A percentile compares a stretch with the other conserved stretches of the same genome.
Conservation (phyloP, 2,888 invertebrate species). For the Anodontia alba region DNA sequence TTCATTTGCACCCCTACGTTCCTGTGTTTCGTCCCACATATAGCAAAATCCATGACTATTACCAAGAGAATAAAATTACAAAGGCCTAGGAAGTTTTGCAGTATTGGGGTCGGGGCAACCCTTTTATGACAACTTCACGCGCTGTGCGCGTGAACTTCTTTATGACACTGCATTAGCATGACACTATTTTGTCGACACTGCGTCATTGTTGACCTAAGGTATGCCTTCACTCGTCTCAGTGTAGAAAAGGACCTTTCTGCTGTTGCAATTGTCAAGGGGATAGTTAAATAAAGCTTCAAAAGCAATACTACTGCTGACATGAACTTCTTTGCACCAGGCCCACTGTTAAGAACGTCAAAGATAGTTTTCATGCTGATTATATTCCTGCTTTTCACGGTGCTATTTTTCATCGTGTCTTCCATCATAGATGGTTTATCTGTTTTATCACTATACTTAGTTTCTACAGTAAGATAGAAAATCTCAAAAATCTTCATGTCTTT, state of each 20-base stretch:
- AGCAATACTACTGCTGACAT: slow-evolving; percentile 19
- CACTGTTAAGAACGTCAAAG: slow-evolving; percentile 9
- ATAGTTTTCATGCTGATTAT: slow-evolving; percentile 29
- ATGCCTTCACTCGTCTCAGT: slow-evolving; percentile 35
- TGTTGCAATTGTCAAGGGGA: slow-evolving; percentile 30
- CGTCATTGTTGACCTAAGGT: slow-evolving; percentile 35
- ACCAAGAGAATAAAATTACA: slow-evolving; percentile 22
- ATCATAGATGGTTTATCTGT: slow-evolving; percentile 31
- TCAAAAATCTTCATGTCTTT: slow-evolving; percentile 36
- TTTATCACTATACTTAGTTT: slow-evolving; percentile 1
- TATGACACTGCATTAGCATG: slow-evolving; percentile 18
- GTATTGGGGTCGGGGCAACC: too few relatives aligned
- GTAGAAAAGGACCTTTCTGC: slow-evolving; percentile 21
- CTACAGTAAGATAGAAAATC: slow-evolving; percentile 16
- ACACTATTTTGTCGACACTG: slow-evolving; percentile 26
- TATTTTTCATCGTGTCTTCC: slow-evolving; percentile 18
- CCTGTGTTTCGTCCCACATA: slow-evolving; percentile 39
- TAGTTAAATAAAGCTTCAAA: slow-evolving; percentile 26
- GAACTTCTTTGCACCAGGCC: slow-evolving; percentile 18
- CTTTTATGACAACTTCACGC: too few relatives aligned
- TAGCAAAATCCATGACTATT: slow-evolving; percentile 32
- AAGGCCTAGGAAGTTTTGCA: too few relatives aligned
- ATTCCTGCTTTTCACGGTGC: slow-evolving; percentile 11
- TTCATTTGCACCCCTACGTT: slow-evolving; percentile 35
- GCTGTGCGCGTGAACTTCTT: background rate